These are phyloP conservation scores for Melanocharis versteri DNA, from an alignment of 2,113 vertebrate genomes.

Conservation along the genomic window DNA sequence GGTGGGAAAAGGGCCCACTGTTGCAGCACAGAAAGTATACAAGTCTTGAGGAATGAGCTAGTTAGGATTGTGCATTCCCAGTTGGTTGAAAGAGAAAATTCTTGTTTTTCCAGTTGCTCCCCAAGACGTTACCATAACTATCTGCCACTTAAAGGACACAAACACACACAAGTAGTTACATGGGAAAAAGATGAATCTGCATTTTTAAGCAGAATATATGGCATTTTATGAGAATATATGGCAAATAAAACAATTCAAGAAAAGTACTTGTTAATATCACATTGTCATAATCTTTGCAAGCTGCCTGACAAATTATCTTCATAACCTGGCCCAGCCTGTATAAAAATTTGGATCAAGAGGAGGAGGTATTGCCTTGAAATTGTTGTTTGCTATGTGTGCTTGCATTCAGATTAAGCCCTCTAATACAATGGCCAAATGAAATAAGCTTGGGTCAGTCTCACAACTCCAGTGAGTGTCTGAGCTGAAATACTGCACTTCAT, in stretches of 20 bases:
- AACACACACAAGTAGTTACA: not conserved
- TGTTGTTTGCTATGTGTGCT: not conserved
- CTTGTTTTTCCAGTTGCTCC: not conserved
- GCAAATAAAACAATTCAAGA: not conserved
- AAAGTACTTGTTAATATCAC: not conserved
- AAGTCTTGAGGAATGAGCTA: not conserved
- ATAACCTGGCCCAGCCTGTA: not conserved
- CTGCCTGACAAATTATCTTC: not conserved
- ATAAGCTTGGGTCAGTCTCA: constrained; percentile 69
- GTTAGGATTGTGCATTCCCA: not conserved
- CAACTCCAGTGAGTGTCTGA: constrained; percentile 68
- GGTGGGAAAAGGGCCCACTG: not conserved
- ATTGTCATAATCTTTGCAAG: not conserved
- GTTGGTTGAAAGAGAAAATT: not conserved
- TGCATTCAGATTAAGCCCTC: constrained; percentile 51
- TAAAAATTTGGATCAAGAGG: not conserved
- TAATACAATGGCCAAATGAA: constrained; percentile 73
- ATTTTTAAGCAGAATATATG: not conserved
- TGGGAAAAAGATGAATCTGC: not conserved
- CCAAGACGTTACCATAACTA: fast-evolving
- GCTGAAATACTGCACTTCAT: constrained; percentile 81
- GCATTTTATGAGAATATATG: fast-evolving
- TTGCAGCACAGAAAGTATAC: not conserved
- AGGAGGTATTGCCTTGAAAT: not conserved
- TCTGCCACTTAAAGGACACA: not conserved